Percentiles rank a stretch among this genome's conserved stretches.
phyloP scores from a whole-genome alignment of 2,797 vertebrate genomes.

The Alectoris magna region DNA sequence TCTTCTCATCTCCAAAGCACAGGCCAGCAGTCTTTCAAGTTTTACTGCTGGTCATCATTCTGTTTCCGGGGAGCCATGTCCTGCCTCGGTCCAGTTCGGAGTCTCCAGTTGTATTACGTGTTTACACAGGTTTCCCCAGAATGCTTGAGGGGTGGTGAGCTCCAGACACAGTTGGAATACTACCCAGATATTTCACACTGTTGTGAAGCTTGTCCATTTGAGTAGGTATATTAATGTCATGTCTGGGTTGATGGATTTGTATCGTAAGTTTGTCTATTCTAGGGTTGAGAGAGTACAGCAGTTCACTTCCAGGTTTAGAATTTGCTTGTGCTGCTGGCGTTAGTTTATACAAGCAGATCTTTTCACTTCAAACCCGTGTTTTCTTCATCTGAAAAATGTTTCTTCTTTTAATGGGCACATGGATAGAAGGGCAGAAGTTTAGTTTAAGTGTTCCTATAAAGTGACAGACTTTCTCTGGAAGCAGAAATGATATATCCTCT shows the following conservation, averaged over 20 bases:
- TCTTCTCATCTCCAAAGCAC: not conserved
- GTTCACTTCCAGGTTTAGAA: conserved; percentile 43
- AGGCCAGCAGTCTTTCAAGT: conserved; percentile 37
- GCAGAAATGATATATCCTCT: not conserved
- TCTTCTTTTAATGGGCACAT: conserved; percentile 1
- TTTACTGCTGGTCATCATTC: conserved; percentile 44
- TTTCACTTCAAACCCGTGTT: conserved; percentile 21
- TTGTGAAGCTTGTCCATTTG: conserved; percentile 69
- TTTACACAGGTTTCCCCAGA: conserved; percentile 71
- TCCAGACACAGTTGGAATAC: conserved; percentile 67
- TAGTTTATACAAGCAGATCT: conserved; percentile 20
- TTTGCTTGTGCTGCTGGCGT: conserved; percentile 53
- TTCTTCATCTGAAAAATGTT: conserved; percentile 45
- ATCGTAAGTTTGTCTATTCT: conserved; percentile 38
- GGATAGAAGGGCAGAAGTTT: conserved; percentile 5
- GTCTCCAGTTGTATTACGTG: conserved; percentile 70
- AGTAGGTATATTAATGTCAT: conserved; percentile 68
- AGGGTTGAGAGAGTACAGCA: conserved; percentile 51
- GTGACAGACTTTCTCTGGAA: not conserved
- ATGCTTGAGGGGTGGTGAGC: conserved; percentile 67
- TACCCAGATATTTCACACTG: conserved; percentile 69
- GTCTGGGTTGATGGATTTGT: conserved; percentile 63
- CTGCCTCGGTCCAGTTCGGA: conserved; percentile 49
- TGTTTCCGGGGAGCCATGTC: conserved; percentile 48
- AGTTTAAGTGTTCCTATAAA: not conserved